These are phyloP conservation scores for Xestoiulus laeticollis DNA, from an alignment of 2,888 invertebrate genomes.

Conservation along the genomic window DNA sequence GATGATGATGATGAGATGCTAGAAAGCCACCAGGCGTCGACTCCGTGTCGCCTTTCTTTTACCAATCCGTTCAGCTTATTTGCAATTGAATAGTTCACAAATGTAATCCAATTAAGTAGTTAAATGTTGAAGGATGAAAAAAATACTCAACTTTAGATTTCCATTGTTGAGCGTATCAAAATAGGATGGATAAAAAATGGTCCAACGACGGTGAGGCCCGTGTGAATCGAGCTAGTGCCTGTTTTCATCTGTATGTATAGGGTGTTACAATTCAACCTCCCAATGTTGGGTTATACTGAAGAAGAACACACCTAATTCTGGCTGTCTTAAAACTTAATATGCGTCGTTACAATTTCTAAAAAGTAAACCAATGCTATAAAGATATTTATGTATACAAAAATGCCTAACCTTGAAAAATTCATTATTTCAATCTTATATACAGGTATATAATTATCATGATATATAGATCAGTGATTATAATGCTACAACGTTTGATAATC, in stretches of 20 bases:
- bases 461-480: too few species aligned
- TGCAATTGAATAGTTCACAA: conserved; percentile 43
- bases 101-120: conserved; percentile 43
- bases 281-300: background rate
- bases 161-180: conserved; percentile 40
- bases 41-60: conserved; percentile 35
- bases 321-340: too few species aligned
- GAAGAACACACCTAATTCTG: too few species aligned
- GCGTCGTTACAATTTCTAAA: too few species aligned
- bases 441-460: too few species aligned
- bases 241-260: background rate
- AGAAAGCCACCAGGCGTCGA: conserved; percentile 35
- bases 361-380: too few species aligned
- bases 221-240: conserved; percentile 24
- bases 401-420: too few species aligned
- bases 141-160: background rate
- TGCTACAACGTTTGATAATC: too few species aligned
- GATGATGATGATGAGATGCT: conserved; percentile 36
- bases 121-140: conserved; percentile 40
- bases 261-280: background rate
- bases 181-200: background rate
- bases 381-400: too few species aligned
- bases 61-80: conserved; percentile 43
- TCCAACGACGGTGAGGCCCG: conserved; percentile 1
- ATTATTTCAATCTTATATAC: too few species aligned